Conservation (phyloP, 2,797 vertebrate genomes). For the Syndactyla subalaris region DNA sequence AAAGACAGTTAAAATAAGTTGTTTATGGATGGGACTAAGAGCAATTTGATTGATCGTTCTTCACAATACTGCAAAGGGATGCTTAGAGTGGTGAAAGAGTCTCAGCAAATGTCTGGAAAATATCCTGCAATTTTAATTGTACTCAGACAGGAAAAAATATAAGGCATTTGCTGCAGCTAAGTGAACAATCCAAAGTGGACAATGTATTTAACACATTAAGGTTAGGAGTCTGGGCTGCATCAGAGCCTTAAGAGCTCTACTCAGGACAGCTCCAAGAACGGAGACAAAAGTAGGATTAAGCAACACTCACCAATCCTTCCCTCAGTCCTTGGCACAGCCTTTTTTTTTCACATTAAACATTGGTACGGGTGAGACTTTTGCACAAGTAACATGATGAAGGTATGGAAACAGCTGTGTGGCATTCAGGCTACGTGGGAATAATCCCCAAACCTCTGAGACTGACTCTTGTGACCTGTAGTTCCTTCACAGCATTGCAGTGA, state of each 20-base stretch:
- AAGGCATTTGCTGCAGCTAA: constrained; percentile 5
- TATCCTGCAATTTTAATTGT: constrained; percentile 51
- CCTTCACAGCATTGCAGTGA: background rate
- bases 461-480: rapidly evolving
- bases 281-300: background rate
- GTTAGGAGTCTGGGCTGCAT: constrained; percentile 22
- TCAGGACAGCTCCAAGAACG: constrained; percentile 18
- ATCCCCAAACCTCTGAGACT: background rate
- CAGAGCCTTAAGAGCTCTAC: background rate
- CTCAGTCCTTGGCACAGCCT: background rate
- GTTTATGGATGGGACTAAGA: constrained; percentile 4
- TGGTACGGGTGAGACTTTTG: background rate
- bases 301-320: background rate
- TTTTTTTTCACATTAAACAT: background rate
- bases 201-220: constrained; percentile 40
- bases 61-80: background rate
- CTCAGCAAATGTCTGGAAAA: constrained; percentile 17
- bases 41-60: background rate
- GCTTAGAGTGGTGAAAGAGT: background rate
- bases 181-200: constrained; percentile 43
- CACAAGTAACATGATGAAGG: background rate
- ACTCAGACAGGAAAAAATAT: constrained; percentile 38
- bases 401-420: background rate
- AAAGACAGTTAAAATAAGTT: background rate
- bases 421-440: background rate